phyloP scores from a whole-genome alignment of 2,888 invertebrate genomes.

The Rhaphigaster nebulosa region DNA sequence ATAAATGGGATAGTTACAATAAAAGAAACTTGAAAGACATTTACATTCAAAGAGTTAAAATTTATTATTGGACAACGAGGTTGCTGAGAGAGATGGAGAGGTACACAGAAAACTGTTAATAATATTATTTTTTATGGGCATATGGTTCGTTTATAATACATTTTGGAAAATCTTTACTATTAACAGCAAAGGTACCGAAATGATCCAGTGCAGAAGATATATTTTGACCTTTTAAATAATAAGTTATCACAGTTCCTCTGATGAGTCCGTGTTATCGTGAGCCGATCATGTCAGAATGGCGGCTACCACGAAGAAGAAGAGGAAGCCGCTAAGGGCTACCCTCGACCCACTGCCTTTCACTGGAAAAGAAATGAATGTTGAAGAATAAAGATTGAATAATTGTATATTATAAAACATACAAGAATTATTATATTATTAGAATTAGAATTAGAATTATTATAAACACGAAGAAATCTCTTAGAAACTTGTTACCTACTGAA shows the following conservation, averaged over 20 bases:
- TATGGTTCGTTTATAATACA: not conserved
- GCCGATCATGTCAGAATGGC: constrained; percentile 29
- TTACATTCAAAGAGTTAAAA: constrained; percentile 10
- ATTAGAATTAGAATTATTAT: too few species aligned
- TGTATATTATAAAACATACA: not conserved
- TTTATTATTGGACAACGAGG: not conserved
- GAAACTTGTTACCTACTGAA: too few species aligned
- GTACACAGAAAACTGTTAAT: not conserved
- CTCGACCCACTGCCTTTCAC: constrained; percentile 33
- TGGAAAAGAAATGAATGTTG: not conserved
- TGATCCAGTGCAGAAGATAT: not conserved
- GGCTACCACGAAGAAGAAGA: not conserved
- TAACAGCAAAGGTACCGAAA: not conserved
- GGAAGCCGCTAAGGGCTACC: not conserved
- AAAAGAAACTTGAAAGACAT: constrained; percentile 47
- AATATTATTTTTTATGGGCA: not conserved
- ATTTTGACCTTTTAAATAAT: not conserved
- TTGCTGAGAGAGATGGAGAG: not conserved
- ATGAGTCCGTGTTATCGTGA: not conserved
- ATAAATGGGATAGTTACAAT: constrained; percentile 1
- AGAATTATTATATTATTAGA: too few species aligned
- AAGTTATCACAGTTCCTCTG: constrained; percentile 49
- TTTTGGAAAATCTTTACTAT: not conserved
- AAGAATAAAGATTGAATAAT: not conserved
- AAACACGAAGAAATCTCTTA: too few species aligned